Percentiles rank a stretch among this genome's conserved stretches.
Evolutionary conservation across 1,140 invertebrate genomes (phyloP).

Genomic region (Acromyrmex charruanus): DNA sequence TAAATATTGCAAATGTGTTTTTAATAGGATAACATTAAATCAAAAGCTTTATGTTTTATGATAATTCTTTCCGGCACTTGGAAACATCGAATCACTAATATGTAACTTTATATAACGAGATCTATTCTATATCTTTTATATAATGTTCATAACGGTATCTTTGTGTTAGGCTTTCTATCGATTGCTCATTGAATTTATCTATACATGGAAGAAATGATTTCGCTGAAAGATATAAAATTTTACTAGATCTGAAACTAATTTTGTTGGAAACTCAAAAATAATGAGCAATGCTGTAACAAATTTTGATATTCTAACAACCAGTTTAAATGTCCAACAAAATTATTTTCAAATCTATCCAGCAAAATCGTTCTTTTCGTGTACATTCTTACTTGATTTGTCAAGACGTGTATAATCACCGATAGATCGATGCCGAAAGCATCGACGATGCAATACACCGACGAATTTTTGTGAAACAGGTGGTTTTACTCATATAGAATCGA

Average conservation of each 20-base stretch:
- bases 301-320: too few species aligned
- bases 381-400: slow-evolving; percentile 54
- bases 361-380: slow-evolving; percentile 43
- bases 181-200: background rate
- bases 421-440: slow-evolving; percentile 31
- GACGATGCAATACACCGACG: slow-evolving; percentile 13
- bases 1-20: background rate
- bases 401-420: slow-evolving; percentile 26
- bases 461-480: slow-evolving; percentile 81
- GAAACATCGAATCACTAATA: background rate
- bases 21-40: background rate
- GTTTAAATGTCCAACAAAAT: too few species aligned
- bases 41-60: background rate
- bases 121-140: background rate
- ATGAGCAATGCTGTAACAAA: too few species aligned
- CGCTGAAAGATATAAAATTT: too few species aligned
- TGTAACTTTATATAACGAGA: background rate
- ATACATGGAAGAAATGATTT: too few species aligned
- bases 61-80: background rate
- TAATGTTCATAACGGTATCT: background rate
- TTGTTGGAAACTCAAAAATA: too few species aligned
- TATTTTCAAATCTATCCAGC: too few species aligned
- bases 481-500: slow-evolving; percentile 55
- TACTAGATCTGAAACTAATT: too few species aligned
- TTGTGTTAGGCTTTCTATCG: slow-evolving; percentile 21